Base-by-base conservation (phyloP, 2,797 vertebrate genomes). In the Spondyliosoma cantharus region DNA sequence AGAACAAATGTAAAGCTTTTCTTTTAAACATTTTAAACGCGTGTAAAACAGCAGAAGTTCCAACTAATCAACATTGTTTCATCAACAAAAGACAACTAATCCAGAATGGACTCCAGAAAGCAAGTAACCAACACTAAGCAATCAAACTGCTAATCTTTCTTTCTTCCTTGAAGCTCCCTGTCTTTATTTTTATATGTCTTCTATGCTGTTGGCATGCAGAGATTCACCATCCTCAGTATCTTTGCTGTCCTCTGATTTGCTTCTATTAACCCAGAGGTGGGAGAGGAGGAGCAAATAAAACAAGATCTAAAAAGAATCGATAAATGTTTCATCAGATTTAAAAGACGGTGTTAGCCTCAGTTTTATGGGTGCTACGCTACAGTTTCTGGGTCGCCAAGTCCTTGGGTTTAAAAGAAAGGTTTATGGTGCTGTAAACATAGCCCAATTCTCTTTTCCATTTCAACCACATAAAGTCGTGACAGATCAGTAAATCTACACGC, bases 391-490 rank as follows among this genome's bases (percentile, higher is more conserved):
- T 93, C 92, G 93, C 88, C 82, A 81, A 93, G 94, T 95, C 94
- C 93, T 95, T 94, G 94, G 92, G 88, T 94, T 95, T 94, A 94
- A 94, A 93, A 93, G 93, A 91, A 94, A 93, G 93, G 89, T 95
- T 95, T 95, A 95, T 94, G 89, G 89, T 84, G 92, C 91, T 93
- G 93, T 95, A 95, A 95, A 95, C 94, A 93, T 87, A 70, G 91
- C 85, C 89, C 94, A 93, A 94, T 95, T 94, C 94, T 95, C 93
- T 94, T 93, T 95, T 94, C 93, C 91, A 95, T 95, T 95, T 94
- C 87, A 45, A 88, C 89, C 93, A 92, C 93, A 95, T 95, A 94
- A 95, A 95, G 91, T 86, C 68, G n/a, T 87, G 94, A 93, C 93
- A 92, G 88, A 94, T 90, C 92, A 86, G 90, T 95, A 95, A 95